These are phyloP conservation scores for Sorex maritimensis DNA, from an alignment of 2,797 vertebrate genomes.

Conservation along the genomic window DNA sequence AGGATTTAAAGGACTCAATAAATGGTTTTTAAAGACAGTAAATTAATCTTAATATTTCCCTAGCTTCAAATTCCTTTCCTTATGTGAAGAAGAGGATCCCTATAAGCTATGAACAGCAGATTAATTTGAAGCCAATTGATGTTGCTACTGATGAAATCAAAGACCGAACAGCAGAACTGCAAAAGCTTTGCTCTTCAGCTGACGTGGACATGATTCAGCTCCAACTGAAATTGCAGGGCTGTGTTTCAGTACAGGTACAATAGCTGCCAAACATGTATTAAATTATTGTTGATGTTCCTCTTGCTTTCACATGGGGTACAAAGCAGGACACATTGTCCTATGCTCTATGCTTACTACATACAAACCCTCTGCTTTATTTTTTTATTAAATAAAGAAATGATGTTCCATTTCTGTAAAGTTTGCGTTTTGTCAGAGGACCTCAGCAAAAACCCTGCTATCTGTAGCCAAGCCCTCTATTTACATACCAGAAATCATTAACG, in stretches of 20 bases:
- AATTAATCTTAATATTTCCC: conserved; percentile 65
- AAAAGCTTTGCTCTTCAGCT: conserved; percentile 94
- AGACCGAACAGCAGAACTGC: conserved; percentile 95
- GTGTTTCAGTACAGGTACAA: conserved; percentile 97
- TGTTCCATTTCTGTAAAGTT: not conserved
- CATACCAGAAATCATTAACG: conserved; percentile 84
- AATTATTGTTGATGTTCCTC: conserved; percentile 17
- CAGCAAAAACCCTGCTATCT: not conserved
- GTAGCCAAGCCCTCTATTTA: conserved; percentile 23
- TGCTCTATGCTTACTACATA: not conserved
- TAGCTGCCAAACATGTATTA: not conserved
- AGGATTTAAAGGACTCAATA: not conserved
- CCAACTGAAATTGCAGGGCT: conserved; percentile 98
- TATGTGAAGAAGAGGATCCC: conserved; percentile 98
- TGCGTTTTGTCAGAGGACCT: not conserved
- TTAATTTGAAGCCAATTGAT: conserved; percentile 97
- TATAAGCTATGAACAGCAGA: conserved; percentile 94
- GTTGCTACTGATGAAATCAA: conserved; percentile 98
- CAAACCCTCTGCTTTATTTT: not conserved
- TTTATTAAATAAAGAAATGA: conserved; percentile 5
- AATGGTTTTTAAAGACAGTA: conserved; percentile 54
- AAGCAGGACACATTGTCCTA: conserved; percentile 1
- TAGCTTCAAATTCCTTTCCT: conserved; percentile 96
- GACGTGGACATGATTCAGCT: conserved; percentile 98
- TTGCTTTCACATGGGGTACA: not conserved